These are phyloP conservation scores for Adelges cooleyi DNA, from an alignment of 1,140 invertebrate species.

Conservation along the genomic window DNA sequence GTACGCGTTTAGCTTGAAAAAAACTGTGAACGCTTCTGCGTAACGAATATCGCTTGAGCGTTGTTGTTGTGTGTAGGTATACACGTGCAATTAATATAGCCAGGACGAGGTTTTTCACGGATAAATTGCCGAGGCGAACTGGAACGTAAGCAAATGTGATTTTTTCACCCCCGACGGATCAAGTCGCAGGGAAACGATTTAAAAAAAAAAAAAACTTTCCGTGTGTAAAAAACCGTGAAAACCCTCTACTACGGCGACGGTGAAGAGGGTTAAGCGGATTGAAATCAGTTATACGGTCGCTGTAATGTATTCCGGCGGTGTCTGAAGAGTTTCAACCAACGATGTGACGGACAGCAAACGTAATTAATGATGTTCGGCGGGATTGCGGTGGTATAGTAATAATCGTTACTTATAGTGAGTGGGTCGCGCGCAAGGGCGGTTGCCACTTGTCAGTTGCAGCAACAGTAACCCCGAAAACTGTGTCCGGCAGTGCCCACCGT, in stretches of 20 bases:
- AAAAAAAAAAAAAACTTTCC: neutral
- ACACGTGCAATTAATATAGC: too few species aligned
- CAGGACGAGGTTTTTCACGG: too few species aligned
- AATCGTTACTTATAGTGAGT: neutral
- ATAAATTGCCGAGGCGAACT: too few species aligned
- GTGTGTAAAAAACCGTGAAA: conserved; percentile 17
- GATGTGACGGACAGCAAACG: conserved; percentile 21
- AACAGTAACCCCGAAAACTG: neutral
- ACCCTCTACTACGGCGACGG: neutral
- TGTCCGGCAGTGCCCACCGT: neutral
- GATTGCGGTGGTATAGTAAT: neutral
- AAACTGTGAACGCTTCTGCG: too few species aligned
- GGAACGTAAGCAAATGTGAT: conserved; percentile 5
- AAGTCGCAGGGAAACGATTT: neutral
- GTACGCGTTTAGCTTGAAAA: too few species aligned
- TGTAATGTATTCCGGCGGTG: conserved; percentile 1
- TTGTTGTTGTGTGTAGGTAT: too few species aligned
- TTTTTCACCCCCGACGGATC: neutral
- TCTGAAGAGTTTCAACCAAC: conserved; percentile 11
- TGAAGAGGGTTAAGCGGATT: neutral
- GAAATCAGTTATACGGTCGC: conserved; percentile 10
- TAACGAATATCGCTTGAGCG: too few species aligned
- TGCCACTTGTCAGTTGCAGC: conserved; percentile 13
- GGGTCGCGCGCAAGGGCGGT: too few species aligned
- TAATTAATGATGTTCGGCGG: conserved; percentile 10